A percentile compares a stretch with the other conserved stretches of the same genome.
These are phyloP conservation scores for Parambassis ranga DNA, from an alignment of 2,797 vertebrate species.

Conservation along the genomic window DNA sequence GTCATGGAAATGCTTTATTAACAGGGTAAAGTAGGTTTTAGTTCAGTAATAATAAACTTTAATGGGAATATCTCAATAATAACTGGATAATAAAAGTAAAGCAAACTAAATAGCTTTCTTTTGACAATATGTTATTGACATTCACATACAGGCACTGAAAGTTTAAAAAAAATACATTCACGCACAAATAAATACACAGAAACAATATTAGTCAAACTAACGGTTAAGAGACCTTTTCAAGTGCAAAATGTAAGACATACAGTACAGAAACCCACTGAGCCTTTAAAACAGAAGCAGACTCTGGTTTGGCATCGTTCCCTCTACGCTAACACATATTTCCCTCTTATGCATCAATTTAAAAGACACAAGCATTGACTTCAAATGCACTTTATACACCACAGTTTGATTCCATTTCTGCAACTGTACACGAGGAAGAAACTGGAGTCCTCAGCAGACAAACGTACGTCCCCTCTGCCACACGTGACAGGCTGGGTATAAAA, in stretches of 20 bases:
- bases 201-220: slow-evolving; percentile 37
- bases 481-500: slow-evolving; percentile 34
- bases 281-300: slow-evolving; percentile 26
- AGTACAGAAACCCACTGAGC: slow-evolving; percentile 41
- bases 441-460: background rate
- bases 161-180: slow-evolving; percentile 31
- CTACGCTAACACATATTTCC: slow-evolving; percentile 29
- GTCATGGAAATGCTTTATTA: slow-evolving; percentile 62
- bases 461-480: slow-evolving; percentile 1
- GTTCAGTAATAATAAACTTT: slow-evolving; percentile 16
- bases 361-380: background rate
- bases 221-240: slow-evolving; percentile 55
- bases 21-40: slow-evolving; percentile 17
- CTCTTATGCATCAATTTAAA: background rate
- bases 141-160: slow-evolving; percentile 60
- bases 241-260: slow-evolving; percentile 59
- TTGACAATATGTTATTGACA: slow-evolving; percentile 51
- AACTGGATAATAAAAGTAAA: slow-evolving; percentile 36
- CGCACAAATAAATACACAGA: slow-evolving; percentile 58
- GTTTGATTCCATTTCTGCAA: background rate
- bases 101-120: slow-evolving; percentile 44
- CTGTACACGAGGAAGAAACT: background rate
- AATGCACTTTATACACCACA: slow-evolving; percentile 5
- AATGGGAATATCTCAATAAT: slow-evolving; percentile 15
- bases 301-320: slow-evolving; percentile 45